Conservation (phyloP, 1,140 invertebrate genomes). For the Calephelis virginiensis region DNA sequence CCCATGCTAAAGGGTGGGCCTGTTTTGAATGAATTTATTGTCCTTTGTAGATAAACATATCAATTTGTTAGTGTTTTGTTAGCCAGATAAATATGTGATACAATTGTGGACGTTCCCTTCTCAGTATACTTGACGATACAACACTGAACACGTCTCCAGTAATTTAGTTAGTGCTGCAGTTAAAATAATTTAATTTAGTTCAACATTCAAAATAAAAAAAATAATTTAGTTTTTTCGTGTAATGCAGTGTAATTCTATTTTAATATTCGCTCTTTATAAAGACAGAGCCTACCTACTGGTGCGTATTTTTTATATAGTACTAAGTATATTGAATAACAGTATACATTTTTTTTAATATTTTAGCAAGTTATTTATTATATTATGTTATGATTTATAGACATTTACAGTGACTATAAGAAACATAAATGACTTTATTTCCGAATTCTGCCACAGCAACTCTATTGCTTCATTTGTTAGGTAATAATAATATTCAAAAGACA, state of each 20-base stretch:
- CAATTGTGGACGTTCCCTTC: conserved; percentile 50
- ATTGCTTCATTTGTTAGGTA: too few species aligned
- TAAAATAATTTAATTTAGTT: conserved; percentile 18
- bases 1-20: conserved; percentile 72
- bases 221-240: background rate
- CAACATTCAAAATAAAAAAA: background rate
- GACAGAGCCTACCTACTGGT: background rate
- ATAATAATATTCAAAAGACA: too few species aligned
- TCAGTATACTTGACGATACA: conserved; percentile 57
- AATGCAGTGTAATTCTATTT: background rate
- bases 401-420: too few species aligned
- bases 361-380: too few species aligned
- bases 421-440: too few species aligned
- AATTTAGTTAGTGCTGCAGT: too few species aligned
- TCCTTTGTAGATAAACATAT: conserved; percentile 77
- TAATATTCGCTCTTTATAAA: background rate
- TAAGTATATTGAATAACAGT: too few species aligned
- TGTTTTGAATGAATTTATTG: conserved; percentile 70
- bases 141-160: conserved; percentile 40
- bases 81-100: conserved; percentile 65
- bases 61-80: conserved; percentile 77
- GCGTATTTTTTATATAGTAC: background rate
- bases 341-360: too few species aligned
- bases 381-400: too few species aligned
- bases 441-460: too few species aligned